Base-by-base conservation (phyloP, 2,888 invertebrate genomes). In the Matsumyia berberina region DNA sequence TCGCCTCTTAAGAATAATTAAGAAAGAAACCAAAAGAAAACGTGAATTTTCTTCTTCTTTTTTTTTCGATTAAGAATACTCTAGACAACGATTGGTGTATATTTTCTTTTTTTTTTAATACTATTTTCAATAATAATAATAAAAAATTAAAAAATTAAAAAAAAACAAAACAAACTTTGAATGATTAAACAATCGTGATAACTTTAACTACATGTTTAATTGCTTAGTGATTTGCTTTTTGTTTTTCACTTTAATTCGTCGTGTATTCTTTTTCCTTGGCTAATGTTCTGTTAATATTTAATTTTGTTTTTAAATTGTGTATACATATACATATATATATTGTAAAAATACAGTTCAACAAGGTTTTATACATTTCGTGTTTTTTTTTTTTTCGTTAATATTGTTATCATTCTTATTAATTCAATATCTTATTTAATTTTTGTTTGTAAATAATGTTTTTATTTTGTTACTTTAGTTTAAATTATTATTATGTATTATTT, bases 301-400 rank as follows among this genome's bases (percentile, higher is more conserved):
- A 7, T 39, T 53, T 76, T 57, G 39, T 6, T 29, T 77, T 73
- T 53, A 51, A 64, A 70, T 77, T 82, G 24, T 73, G 60, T 74
- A 60, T 78, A 53, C 70, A 33, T 79, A 51, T 74, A 58, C 64
- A 57, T 70, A 51, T 81, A 73, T 85, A 64, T 85, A 57, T 85
- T 85, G 85, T 85, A 85, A 85, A 85, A 85, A 85, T 85, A 85
- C 85, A 80, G 70, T 76, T 85, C 70, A 85, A 85, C 85, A 85
- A 80, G 49, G 70, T 85, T 85, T 24, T 85, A 85, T 85, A 85
- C 85, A 80, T 74, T 53, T 53, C 55, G 69, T 49, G 58, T 53
- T 70, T 69, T 76, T 70, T 57, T 73, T 58, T 58, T 66, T 60
- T 83, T 78, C 78, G 74, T 79, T 83, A 83, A 79, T 78, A 49